These are phyloP conservation scores for Apamea crenata DNA, from an alignment of 2,888 invertebrate species.

Conservation along the genomic window DNA sequence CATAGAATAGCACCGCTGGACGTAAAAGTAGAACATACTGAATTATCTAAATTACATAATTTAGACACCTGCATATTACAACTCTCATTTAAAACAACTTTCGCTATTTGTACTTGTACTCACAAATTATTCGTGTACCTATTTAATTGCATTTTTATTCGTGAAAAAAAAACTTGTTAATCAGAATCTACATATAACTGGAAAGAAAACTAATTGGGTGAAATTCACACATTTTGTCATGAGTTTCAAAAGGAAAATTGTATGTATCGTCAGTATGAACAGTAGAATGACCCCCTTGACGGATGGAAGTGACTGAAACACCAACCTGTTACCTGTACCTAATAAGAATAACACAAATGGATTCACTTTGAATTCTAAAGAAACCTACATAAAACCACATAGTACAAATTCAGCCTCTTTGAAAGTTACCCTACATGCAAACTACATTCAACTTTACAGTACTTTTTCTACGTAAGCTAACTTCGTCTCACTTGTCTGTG, in stretches of 20 bases:
- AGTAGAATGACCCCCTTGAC: background rate
- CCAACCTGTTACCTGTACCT: background rate
- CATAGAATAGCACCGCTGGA: background rate
- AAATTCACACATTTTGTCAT: background rate
- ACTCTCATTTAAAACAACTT: background rate
- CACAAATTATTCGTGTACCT: too few relatives aligned
- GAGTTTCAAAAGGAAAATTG: background rate
- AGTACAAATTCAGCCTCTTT: background rate
- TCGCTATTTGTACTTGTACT: background rate
- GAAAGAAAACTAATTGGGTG: too few relatives aligned
- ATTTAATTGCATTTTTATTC: too few relatives aligned
- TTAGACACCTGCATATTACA: background rate
- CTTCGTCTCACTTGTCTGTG: slow-evolving; percentile 66
- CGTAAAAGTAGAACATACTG: slow-evolving; percentile 6
- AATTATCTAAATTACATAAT: background rate
- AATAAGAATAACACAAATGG: background rate
- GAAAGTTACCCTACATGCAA: background rate
- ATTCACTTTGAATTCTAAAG: background rate
- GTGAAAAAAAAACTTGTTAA: too few relatives aligned
- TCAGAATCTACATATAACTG: too few relatives aligned
- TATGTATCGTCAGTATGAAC: background rate
- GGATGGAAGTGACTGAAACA: background rate
- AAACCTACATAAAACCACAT: background rate
- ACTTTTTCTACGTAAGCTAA: slow-evolving; percentile 34
- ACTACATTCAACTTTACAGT: slow-evolving; percentile 14